Base-by-base conservation (phyloP, 2,797 vertebrate species). In the Jordanella pulchra region DNA sequence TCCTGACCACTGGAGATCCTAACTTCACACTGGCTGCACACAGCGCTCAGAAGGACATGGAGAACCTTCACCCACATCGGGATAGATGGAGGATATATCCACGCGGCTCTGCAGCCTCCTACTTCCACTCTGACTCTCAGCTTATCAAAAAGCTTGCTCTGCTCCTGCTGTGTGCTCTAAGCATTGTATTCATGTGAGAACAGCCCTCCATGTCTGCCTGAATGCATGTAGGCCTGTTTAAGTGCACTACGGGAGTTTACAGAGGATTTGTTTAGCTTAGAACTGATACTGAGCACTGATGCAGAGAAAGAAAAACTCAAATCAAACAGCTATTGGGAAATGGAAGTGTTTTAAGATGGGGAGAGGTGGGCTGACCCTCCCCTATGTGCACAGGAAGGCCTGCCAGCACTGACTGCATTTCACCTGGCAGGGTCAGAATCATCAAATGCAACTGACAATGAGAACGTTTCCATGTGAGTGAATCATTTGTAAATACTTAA, bases 41-140 rank as follows among this genome's bases (percentile, higher is more conserved):
- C 89, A 97, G 96, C 32, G 97, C 98, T 76, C 94, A 96, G 92
- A 96, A 95, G 86, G 98, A 99, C 68, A 94, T 99, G 91, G 96
- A 96, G 87, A 95, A 93, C 0, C 93, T 99, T 74, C 97, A 99
- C 83, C 97, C 97, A 0, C 94, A 95, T 69, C 94, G 79, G 76
- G 96, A 97, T 6, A 94, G 91, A 75, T 98, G 97, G 97, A 97
- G 95, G 90, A 97, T 99, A 69, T 98, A 96, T 90, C 97, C 97
- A 0, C 93, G 85, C 17, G 89, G 86, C 0, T 78, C 64, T 1
- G 85, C 84, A 58, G 48, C 74, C 2, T 84, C 63, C 82, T 65
- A 48, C 70, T 70, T 81, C 65, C 61, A 39, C 58, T 65, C 67
- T 44, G 63, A 84, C 21, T 53, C 70, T 78, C 75, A 68, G 25